Evolutionary conservation across 2,797 vertebrate species (phyloP).

Genomic region (Cottoperca gobio): DNA sequence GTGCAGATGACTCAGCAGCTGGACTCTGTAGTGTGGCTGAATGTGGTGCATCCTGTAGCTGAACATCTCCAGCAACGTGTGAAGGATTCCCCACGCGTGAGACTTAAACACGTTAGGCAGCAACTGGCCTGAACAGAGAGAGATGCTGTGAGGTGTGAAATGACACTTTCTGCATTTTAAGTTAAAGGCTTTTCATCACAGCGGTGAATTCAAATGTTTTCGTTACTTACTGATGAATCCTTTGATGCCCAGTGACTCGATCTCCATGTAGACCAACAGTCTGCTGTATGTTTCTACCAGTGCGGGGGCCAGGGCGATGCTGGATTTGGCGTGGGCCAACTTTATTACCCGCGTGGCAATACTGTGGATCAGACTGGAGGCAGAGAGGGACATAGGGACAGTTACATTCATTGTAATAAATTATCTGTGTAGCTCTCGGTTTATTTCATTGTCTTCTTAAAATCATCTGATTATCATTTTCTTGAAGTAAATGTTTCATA

Average conservation of each 20-base stretch:
- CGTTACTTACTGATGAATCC: constrained; percentile 97
- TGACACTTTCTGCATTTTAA: not conserved
- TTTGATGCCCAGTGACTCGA: constrained; percentile 98
- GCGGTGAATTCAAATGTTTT: not conserved
- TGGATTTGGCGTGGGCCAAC: constrained; percentile 97
- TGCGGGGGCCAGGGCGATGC: constrained; percentile 93
- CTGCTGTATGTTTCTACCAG: constrained; percentile 98
- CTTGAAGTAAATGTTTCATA: too few relatives aligned
- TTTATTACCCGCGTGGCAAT: constrained; percentile 99
- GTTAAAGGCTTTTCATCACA: not conserved
- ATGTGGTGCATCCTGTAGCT: constrained; percentile 99
- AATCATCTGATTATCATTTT: not conserved
- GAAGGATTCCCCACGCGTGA: constrained; percentile 97
- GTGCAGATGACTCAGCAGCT: constrained; percentile 97
- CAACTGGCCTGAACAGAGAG: constrained; percentile 89
- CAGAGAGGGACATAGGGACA: not conserved
- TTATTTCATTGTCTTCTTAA: not conserved
- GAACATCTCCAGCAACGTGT: constrained; percentile 98
- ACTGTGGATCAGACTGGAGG: constrained; percentile 94
- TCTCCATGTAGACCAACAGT: constrained; percentile 99
- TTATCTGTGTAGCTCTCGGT: not conserved
- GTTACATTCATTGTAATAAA: not conserved
- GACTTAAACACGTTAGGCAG: constrained; percentile 98
- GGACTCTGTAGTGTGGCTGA: constrained; percentile 97
- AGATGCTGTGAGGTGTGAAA: not conserved